Conservation (phyloP, 2,113 vertebrate species). For the Acrocephalus arundinaceus region DNA sequence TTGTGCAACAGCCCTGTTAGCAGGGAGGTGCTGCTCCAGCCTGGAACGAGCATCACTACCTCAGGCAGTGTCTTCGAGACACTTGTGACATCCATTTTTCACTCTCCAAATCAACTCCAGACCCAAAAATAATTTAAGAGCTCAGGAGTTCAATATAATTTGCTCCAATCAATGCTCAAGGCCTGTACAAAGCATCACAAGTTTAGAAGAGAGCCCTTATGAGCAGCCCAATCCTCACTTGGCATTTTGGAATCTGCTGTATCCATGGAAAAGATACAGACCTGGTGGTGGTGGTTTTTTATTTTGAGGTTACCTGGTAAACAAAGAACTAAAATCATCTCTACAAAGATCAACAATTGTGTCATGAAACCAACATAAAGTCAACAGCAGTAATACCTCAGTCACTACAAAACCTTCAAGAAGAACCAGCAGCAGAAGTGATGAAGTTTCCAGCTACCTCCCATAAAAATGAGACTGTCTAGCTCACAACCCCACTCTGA, state of each 20-base stretch:
- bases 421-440: neutral
- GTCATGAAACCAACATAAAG: fast-evolving
- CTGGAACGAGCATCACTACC: fast-evolving
- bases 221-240: neutral
- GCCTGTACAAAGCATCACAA: neutral
- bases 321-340: neutral
- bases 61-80: neutral
- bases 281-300: neutral
- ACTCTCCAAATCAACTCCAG: neutral
- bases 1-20: neutral
- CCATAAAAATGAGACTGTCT: neutral
- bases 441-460: neutral
- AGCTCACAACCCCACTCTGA: neutral
- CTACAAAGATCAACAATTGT: neutral
- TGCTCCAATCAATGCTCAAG: neutral
- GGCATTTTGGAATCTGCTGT: neutral
- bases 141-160: neutral
- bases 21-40: neutral
- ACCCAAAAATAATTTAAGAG: neutral
- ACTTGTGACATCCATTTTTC: neutral
- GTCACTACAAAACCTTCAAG: neutral
- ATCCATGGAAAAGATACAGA: neutral
- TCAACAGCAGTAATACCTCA: neutral
- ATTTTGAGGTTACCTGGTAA: neutral
- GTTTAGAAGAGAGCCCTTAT: neutral